Evolutionary conservation across 35 echinoderm and acorn worm species (phyloP), one percentile per base, ranked within the genome.

Genomic region (Acanthaster planci): DNA sequence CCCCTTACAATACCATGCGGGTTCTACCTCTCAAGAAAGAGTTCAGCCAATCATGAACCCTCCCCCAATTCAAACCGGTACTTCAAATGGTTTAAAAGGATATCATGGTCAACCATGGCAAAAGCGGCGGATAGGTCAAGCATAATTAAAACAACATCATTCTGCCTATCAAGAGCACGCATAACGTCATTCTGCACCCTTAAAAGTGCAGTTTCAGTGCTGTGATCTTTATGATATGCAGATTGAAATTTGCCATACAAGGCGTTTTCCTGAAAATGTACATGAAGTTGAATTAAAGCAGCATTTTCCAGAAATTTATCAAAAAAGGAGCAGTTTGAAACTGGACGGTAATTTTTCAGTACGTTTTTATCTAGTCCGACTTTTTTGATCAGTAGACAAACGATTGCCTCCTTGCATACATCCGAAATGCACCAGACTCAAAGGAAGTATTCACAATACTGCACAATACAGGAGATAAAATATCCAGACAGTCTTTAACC

Each of bases 221-320:
- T 56, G 22, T 56, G 53, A n/a, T n/a, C 53, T n/a, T 56, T n/a
- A 56, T n/a, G 53, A 56, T 56, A 56, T 14, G 53, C 53, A 56
- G 53, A 56, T n/a, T 56, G 53, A 56, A 56, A 56, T 56, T 56
- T 56, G 22, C 53, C 53, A 56, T 56, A 56, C 53, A 56, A 56
- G 14, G 53, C 53, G 2, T 56, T 56, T 17, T 56, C 53, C 53
- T 3, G 53, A 56, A 56, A 56, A 56, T 56, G 22, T 56, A n/a
- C 22, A n/a, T 1, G 0, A 56, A 56, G 52, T 54, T 54, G 52
- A 54, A 54, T 8, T 9, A 54, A 54, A 54, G 8, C 52, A 54
- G 52, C 52, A 8, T 54, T 54, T 54, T 8, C 19, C 8, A 54
- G 52, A 54, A 54, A 54, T 54, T 54, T 54, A 54, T 54, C 52